These are phyloP conservation scores for Hypselothyrea guttata DNA, from an alignment of 2,888 invertebrate genomes.

Conservation along the genomic window DNA sequence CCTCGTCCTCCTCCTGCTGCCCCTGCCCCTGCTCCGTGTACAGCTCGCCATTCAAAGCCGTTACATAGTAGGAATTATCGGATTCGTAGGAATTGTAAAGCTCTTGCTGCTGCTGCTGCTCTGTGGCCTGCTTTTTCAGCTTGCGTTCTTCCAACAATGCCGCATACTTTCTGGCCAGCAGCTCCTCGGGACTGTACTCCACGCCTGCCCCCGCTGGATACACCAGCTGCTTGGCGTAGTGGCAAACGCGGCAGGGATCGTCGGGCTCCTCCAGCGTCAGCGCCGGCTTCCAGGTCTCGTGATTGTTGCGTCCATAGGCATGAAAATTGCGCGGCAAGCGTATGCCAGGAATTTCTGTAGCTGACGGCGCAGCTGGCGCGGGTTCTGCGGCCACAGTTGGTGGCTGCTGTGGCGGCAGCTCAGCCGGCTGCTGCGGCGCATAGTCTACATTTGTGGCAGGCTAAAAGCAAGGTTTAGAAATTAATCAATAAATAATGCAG, in stretches of 20 bases:
- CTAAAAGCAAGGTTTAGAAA: slow-evolving; percentile 9
- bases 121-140: slow-evolving; percentile 15
- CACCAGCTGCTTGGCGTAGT: slow-evolving; percentile 80
- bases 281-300: slow-evolving; percentile 82
- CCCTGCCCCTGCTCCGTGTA: slow-evolving; percentile 27
- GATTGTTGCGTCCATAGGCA: slow-evolving; percentile 79
- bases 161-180: slow-evolving; percentile 75
- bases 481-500: not conserved
- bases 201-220: slow-evolving; percentile 79
- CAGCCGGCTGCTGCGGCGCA: slow-evolving; percentile 16
- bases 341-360: slow-evolving; percentile 62
- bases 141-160: slow-evolving; percentile 40
- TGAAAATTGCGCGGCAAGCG: slow-evolving; percentile 80
- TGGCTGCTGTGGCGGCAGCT: slow-evolving; percentile 28
- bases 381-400: slow-evolving; percentile 3
- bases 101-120: slow-evolving; percentile 28
- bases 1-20: slow-evolving; percentile 19
- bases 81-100: slow-evolving; percentile 56
- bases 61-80: slow-evolving; percentile 57
- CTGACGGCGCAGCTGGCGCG: slow-evolving; percentile 23
- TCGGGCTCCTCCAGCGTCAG: slow-evolving; percentile 81
- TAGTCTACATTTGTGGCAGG: slow-evolving; percentile 21
- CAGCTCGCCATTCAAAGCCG: slow-evolving; percentile 47
- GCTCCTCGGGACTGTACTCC: slow-evolving; percentile 82
- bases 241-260: slow-evolving; percentile 80